Evolutionary conservation across 1,140 invertebrate species (phyloP), one percentile per base, ranked within the genome.

Genomic region (Halictus rubicundus): DNA sequence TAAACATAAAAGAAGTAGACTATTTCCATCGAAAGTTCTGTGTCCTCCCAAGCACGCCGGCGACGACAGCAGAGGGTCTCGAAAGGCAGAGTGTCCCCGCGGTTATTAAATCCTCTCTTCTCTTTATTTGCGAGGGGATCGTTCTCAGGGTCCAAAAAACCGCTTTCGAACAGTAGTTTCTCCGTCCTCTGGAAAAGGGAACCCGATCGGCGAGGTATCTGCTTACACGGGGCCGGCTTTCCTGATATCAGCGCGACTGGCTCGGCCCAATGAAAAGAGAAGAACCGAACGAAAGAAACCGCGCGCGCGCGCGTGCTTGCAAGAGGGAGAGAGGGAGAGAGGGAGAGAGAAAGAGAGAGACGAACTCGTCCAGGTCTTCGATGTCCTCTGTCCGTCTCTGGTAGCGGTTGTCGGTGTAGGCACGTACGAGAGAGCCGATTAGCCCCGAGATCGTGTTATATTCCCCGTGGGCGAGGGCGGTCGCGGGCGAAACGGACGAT

Each of bases 401-500:
- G 71, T 81, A 85, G 78, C 82, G 64, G 59, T 76, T 74, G 78
- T 77, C 79, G 82, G 73, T 46, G 46, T 59, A 72, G 61, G 73
- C 68, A 61, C 82, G 83, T 79, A 82, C 68, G 74, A 80, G 84
- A 86, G 78, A 85, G 80, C 71, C 84, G 84, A 86, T 86, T 86
- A 86, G 84, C 70, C 76, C 39, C 46, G 75, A 64, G 75, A 74
- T 74, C 80, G 83, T 86, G 84, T 85, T 86, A 82, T 80, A 85
- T 82, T 82, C 82, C 42, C 84, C 74, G 80, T 68, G 78, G 78
- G 83, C 79, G 79, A 83, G 78, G 77, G 75, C 70, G 71, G 63
- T 54, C 76, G 82, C 73, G 81, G 80, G 71, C 76, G 59, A 85
- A 88, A 76, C 82, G 80, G 82, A 87, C 87, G 87, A 88, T 85